phyloP scores from a whole-genome alignment of 2,113 vertebrate species.

The Anser brachyrhynchus region DNA sequence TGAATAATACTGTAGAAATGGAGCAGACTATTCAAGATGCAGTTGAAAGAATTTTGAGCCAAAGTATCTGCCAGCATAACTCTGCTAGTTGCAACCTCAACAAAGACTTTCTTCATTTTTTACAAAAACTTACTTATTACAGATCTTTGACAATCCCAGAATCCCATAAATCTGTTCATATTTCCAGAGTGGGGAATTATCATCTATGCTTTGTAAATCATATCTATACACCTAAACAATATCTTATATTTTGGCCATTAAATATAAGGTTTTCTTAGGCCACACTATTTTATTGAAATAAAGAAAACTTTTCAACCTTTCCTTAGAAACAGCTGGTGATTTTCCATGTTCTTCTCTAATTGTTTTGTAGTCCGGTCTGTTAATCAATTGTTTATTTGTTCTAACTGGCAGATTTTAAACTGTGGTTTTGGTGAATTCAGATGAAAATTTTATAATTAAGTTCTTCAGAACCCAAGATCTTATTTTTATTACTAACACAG shows the following conservation, averaged over 20 bases:
- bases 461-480: not conserved
- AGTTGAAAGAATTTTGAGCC: not conserved
- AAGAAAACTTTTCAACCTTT: not conserved
- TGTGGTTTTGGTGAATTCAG: not conserved
- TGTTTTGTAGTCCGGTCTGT: not conserved
- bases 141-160: not conserved
- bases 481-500: not conserved
- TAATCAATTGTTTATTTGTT: not conserved
- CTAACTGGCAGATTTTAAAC: not conserved
- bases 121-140: not conserved
- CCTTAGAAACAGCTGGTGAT: not conserved
- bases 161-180: not conserved
- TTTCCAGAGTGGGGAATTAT: not conserved
- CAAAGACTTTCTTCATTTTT: not conserved
- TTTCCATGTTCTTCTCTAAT: not conserved
- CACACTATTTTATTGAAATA: not conserved
- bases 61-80: not conserved
- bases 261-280: not conserved
- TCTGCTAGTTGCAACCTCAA: not conserved
- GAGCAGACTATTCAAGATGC: not conserved
- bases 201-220: not conserved
- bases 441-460: not conserved
- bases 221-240: not conserved
- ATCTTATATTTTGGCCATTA: not conserved
- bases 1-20: not conserved